Evolutionary conservation across 2,797 vertebrate species (phyloP), one percentile per base, ranked within the genome.

Genomic region (Tragopan temminckii): DNA sequence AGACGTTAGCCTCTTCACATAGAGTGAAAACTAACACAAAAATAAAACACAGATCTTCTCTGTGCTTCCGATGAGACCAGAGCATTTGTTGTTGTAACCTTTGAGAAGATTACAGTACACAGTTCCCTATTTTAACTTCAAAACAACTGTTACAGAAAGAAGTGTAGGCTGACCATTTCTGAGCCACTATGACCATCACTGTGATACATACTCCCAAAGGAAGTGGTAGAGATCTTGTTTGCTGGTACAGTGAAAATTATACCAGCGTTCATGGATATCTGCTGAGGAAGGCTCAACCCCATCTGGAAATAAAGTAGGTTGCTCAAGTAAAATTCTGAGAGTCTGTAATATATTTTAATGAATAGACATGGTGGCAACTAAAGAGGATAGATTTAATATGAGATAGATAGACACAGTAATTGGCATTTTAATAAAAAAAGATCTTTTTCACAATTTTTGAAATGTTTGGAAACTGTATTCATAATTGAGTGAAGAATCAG

Each of bases 241-340:
- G 35, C 59, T 72, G 66, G 72, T 42, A 79, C 45, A 93, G 70
- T 91, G 91, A 90, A 85, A 95, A 91, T 93, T 91, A 84, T 48
- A 88, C 52, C 52, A 74, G 43, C 8, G 5, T 25, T 92, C 81
- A 72, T 36, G 40, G 91, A 72, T 84, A 86, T 69, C 75, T 85
- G 40, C 74, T 76, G 40, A 66, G 43, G 42, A 85, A 83, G 35
- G 61, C 80, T 76, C 59, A 72, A 31, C 40, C 21, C 50, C 84
- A 7, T 42, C 58, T 67, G 59, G 25, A 59, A 88, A 63, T 55
- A 69, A 94, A 92, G 63, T 83, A 78, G 80, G 77, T 45, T 88
- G 77, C n/a, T 80, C 31, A 79, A 57, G 36, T 84, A 67, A 84
- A 94, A 86, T 55, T 91, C 59, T 40, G 16, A 35, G 13, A 62